Evolutionary conservation across 2,797 vertebrate species (phyloP).

Genomic region (Liparis tanakae): DNA sequence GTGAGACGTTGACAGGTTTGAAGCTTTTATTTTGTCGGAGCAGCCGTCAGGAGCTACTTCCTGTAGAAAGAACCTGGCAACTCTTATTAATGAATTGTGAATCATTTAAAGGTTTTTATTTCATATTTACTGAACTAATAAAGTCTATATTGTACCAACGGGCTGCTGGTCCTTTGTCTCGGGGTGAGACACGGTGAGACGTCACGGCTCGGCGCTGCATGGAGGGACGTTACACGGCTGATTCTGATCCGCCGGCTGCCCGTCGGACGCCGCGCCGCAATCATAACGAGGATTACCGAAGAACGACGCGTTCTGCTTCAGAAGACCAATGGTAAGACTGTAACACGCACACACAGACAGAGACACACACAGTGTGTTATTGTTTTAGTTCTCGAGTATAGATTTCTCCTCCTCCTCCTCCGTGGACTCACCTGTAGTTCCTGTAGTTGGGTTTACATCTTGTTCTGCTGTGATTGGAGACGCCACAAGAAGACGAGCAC

Average conservation of each 20-base stretch:
- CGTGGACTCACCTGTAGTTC: slow-evolving; percentile 46
- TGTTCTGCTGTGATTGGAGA: neutral
- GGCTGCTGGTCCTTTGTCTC: slow-evolving; percentile 47
- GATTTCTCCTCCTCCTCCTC: no score
- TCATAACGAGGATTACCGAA: fast-evolving
- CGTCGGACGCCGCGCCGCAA: fast-evolving
- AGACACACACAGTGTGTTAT: no score
- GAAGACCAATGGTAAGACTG: slow-evolving; percentile 21
- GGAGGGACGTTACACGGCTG: slow-evolving; percentile 44
- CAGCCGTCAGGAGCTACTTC: slow-evolving; percentile 49
- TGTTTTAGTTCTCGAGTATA: no score
- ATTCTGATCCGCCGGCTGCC: fast-evolving
- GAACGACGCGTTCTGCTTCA: neutral
- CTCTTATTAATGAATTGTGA: slow-evolving; percentile 73
- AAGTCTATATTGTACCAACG: slow-evolving; percentile 82
- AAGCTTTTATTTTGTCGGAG: slow-evolving; percentile 56
- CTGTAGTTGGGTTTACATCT: slow-evolving; percentile 58
- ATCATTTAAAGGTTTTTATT: slow-evolving; percentile 77
- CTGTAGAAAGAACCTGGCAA: slow-evolving; percentile 65
- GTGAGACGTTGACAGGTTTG: slow-evolving; percentile 7
- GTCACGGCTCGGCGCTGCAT: no score
- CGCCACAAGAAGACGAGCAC: slow-evolving; percentile 28
- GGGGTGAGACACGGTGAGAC: no score
- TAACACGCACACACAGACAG: neutral
- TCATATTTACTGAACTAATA: slow-evolving; percentile 81